Evolutionary conservation across 23 tunicate genomes (phyloP), one percentile per base, ranked within the genome.

Genomic region (Styela plicata): DNA sequence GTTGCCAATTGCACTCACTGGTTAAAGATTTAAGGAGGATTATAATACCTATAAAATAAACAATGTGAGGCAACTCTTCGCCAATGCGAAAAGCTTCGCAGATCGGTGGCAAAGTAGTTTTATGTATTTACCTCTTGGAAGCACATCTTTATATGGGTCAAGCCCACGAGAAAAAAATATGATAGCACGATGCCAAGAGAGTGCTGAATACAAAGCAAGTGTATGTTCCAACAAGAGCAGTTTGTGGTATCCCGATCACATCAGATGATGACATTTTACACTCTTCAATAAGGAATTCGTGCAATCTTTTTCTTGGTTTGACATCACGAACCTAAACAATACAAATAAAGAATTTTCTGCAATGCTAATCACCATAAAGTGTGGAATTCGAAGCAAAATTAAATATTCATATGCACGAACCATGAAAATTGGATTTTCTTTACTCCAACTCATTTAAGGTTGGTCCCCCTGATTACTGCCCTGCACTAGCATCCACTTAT

Each of bases 151-250:
- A 74, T 63, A 87, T 64, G 91, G 91, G 74, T 87, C 68, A 44
- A 61, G 82, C 1, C 83, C 85, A 69, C 64, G 70, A 10, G 18
- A 7, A 34, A 80, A 28, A 13, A 70, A 52, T 62, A 73, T 68
- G 32, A 31, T 53, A n/a, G 90, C 25, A 80, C 90, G 80, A 34
- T 86, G 90, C 90, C 90, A 86, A 2, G 85, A 86, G 2, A 86
- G 68, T 63, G 78, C 62, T 36, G 80, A 80, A 35, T 53, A 86
- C 2, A 86, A 73, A 5, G 90, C 74, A 73, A 86, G 31, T 5
- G 64, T 53, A 34, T 86, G 90, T 13, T 63, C 26, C n/a, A 44
- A 44, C 13, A 13, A 5, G 7, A 44, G 57, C 57, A 5, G 57
- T 44, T 44, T 7, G 57, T 5, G 13, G 57, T 5, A 44, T 44